Conservation (phyloP, 2,888 invertebrate species). For the Dasypolia templi region DNA sequence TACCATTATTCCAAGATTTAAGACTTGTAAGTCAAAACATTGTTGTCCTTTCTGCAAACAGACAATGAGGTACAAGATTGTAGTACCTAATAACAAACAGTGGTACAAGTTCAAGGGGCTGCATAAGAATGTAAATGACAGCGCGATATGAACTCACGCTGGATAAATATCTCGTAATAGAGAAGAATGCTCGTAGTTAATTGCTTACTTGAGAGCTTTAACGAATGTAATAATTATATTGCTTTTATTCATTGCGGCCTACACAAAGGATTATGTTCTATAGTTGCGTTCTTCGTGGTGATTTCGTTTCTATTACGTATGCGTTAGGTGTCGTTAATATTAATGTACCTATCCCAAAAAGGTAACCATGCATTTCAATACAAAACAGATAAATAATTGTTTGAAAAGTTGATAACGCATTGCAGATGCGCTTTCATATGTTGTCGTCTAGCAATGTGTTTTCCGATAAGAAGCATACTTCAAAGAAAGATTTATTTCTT, state of each 20-base stretch:
- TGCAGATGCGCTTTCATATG: too few relatives aligned
- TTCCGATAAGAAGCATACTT: too few relatives aligned
- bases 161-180: too few relatives aligned
- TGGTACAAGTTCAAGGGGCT: constrained; percentile 16
- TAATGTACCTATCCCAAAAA: background rate
- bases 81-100: constrained; percentile 30
- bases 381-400: too few relatives aligned
- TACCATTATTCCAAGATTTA: constrained; percentile 9
- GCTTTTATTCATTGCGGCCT: constrained; percentile 7
- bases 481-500: constrained; percentile 7
- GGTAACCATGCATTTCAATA: too few relatives aligned
- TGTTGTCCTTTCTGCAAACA: constrained; percentile 11
- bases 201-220: constrained; percentile 55
- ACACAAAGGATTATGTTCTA: background rate
- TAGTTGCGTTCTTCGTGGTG: background rate
- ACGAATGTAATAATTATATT: constrained; percentile 24
- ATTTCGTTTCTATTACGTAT: background rate
- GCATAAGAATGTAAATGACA: constrained; percentile 44
- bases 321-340: background rate
- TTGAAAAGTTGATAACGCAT: background rate
- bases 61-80: constrained; percentile 34
- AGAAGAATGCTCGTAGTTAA: constrained; percentile 49
- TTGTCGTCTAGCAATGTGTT: background rate
- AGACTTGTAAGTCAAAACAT: constrained; percentile 10
- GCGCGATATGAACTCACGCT: constrained; percentile 32